Evolutionary conservation across 2,797 vertebrate species (phyloP).

Genomic region (Neosalanx taihuensis): DNA sequence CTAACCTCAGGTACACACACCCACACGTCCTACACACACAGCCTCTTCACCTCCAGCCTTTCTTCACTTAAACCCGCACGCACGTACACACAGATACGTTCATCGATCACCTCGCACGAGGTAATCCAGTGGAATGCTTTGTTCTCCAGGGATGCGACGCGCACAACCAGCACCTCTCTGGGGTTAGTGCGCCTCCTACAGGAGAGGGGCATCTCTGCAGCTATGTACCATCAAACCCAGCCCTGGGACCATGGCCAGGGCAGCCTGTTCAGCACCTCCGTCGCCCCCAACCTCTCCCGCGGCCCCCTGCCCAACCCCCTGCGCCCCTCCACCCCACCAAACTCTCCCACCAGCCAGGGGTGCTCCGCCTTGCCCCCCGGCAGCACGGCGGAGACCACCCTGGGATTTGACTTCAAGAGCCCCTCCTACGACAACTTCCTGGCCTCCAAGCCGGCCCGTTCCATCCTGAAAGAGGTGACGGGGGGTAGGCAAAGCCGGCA

Average conservation of each 20-base stretch:
- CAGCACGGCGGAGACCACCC: conserved; percentile 43
- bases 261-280: conserved; percentile 75
- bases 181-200: conserved; percentile 95
- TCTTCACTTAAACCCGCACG: neutral
- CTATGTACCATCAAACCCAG: conserved; percentile 90
- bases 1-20: conserved; percentile 79
- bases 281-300: conserved; percentile 50
- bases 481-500: conserved; percentile 75
- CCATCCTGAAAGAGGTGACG: conserved; percentile 91
- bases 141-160: conserved; percentile 83
- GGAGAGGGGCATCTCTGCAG: conserved; percentile 94
- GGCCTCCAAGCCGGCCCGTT: conserved; percentile 94
- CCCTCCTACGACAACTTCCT: conserved; percentile 95
- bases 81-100: neutral
- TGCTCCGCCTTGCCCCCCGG: conserved; percentile 37
- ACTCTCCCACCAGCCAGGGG: conserved; percentile 74
- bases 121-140: neutral
- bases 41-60: neutral
- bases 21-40: conserved; percentile 8
- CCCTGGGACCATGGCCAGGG: conserved; percentile 79
- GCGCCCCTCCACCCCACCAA: conserved; percentile 84
- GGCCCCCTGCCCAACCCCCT: conserved; percentile 52
- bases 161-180: conserved; percentile 95
- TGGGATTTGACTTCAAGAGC: conserved; percentile 89
- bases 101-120: neutral